Conservation (phyloP, 2,113 vertebrate genomes). For the Melospiza georgiana region DNA sequence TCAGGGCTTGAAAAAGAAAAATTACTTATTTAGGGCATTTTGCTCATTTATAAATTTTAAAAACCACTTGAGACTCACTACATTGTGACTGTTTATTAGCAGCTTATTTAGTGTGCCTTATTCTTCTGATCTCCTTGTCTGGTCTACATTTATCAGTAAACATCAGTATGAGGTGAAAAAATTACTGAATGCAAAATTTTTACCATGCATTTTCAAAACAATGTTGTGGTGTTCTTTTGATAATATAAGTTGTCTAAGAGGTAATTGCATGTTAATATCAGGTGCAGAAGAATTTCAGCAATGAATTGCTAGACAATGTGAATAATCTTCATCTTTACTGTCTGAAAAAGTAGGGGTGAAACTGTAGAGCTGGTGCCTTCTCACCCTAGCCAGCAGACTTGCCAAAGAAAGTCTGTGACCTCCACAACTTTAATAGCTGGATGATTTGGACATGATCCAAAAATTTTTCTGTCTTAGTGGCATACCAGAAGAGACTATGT, state of each 20-base stretch:
- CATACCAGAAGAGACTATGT: constrained; percentile 22
- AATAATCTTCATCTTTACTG: not conserved
- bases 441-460: constrained; percentile 3
- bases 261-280: not conserved
- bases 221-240: not conserved
- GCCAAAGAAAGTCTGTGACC: not conserved
- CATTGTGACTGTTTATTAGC: not conserved
- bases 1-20: not conserved
- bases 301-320: not conserved
- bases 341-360: not conserved
- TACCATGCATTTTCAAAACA: not conserved
- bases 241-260: not conserved
- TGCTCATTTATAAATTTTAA: not conserved
- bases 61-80: not conserved
- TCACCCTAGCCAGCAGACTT: not conserved
- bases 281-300: not conserved
- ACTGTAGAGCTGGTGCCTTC: not conserved
- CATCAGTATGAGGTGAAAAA: not conserved
- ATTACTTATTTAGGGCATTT: not conserved
- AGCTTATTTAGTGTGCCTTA: not conserved
- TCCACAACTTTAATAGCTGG: not conserved
- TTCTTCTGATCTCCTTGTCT: not conserved
- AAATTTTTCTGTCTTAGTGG: not conserved
- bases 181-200: not conserved
- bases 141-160: not conserved